Evolutionary conservation across 2,888 invertebrate genomes (phyloP), one percentile per base, ranked within the genome.

Genomic region (Pheosia tremula): DNA sequence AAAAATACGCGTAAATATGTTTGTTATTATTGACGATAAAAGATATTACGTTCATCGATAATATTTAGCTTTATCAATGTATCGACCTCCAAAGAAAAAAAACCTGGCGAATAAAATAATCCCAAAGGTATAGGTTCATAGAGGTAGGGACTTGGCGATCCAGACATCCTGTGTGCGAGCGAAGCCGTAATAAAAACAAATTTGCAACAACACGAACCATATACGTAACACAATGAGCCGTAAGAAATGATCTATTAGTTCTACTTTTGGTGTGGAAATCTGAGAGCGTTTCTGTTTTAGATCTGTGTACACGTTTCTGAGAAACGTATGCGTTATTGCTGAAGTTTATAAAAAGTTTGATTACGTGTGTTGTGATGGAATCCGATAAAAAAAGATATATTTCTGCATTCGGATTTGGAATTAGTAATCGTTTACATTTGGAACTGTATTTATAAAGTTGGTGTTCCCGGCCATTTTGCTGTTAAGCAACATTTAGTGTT

Each of bases 131-230:
- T 69, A 77, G 68, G 70, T 78, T 80, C 81, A 84, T 78, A 81
- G 80, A 81, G 81, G 81, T 83, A 77, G 77, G 68, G 72, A 75
- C 71, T 77, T 75, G 69, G 74, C 78, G 76, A 83, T 82, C 78
- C 77, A 82, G 82, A 82, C 85, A 85, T 86, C 85, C 85, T 85
- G 84, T 78, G 72, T 66, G 71, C 67, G 63, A 71, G 56, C 62
- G 60, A 38, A 61, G 58, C 45, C 62, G 58, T 65, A 65, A 76
- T 80, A 79, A 74, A 73, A 77, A 72, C 69, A 74, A 64, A 69
- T 73, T 71, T 56, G 62, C 64, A 59, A 62, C 67, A 68, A 63
- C 64, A 63, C 59, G 69, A 64, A 58, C 78, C 77, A 72, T 79
- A 72, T 74, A 71, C 61, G 77, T 68, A 77, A 69, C 69, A 80